phyloP scores from a whole-genome alignment of 2,888 invertebrate species.

The Itoplectis maculator region DNA sequence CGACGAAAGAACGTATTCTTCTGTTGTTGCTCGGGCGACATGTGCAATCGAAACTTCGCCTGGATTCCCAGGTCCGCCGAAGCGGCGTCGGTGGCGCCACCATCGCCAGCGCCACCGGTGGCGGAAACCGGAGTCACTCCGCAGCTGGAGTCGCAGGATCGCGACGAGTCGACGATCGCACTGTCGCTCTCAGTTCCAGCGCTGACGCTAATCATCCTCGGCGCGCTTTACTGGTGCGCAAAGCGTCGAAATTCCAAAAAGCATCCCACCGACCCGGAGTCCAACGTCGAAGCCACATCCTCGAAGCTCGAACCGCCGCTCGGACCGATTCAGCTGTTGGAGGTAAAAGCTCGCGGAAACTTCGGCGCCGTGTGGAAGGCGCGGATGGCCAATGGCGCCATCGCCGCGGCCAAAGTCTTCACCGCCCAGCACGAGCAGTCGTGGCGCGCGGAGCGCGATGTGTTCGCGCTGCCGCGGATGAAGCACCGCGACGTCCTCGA shows the following conservation, averaged over 20 bases:
- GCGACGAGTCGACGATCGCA: neutral
- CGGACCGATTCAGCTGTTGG: neutral
- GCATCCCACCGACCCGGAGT: no score
- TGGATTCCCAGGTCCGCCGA: conserved; percentile 89
- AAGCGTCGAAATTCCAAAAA: neutral
- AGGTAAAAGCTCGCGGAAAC: neutral
- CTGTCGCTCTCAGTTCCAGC: neutral
- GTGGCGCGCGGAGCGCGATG: neutral
- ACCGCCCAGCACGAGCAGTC: neutral
- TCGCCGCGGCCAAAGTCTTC: neutral
- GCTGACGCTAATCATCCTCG: neutral
- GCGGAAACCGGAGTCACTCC: neutral
- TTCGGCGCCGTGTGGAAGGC: conserved; percentile 11
- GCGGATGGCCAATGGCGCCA: neutral
- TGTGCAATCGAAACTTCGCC: conserved; percentile 93
- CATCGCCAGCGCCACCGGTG: neutral
- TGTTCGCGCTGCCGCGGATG: neutral
- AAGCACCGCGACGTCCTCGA: neutral
- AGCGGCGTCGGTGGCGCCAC: conserved; percentile 88
- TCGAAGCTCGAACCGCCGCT: neutral
- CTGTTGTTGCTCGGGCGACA: conserved; percentile 94
- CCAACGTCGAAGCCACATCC: neutral
- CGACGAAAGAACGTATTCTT: conserved; percentile 90
- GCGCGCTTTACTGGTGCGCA: neutral
- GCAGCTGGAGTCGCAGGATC: no score